phyloP scores from a whole-genome alignment of 2,797 vertebrate genomes.

The Microctenopoma lineatum region DNA sequence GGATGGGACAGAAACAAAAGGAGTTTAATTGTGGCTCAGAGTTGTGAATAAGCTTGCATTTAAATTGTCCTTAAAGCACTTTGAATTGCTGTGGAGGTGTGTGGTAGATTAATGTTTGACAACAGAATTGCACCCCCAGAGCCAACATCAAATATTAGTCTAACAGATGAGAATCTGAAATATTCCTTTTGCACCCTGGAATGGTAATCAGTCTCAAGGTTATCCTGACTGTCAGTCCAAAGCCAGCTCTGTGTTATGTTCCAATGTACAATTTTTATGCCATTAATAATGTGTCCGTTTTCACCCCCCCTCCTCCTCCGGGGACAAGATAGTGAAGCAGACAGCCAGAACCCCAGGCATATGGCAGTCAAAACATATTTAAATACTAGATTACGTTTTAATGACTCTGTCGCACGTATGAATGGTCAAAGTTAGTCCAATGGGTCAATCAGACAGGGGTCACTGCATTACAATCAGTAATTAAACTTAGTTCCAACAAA shows the following conservation, averaged over 20 bases:
- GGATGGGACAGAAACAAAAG: background rate
- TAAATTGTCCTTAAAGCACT: background rate
- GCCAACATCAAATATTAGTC: slow-evolving; percentile 39
- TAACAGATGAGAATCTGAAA: slow-evolving; percentile 33
- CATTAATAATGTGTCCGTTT: slow-evolving; percentile 25
- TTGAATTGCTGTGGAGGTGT: slow-evolving; percentile 1
- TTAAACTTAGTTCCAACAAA: background rate
- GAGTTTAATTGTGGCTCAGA: background rate
- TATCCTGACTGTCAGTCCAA: slow-evolving; percentile 6
- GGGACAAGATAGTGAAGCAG: slow-evolving; percentile 3
- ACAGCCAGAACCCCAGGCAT: background rate
- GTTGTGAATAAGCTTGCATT: slow-evolving; percentile 3
- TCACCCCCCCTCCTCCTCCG: background rate
- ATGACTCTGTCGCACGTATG: background rate
- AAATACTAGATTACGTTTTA: slow-evolving; percentile 9
- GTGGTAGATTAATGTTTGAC: slow-evolving; percentile 19
- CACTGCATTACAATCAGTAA: background rate
- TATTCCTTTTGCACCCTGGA: slow-evolving; percentile 10
- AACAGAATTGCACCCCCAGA: slow-evolving; percentile 6
- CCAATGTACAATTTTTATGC: slow-evolving; percentile 1
- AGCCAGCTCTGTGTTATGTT: slow-evolving; percentile 9
- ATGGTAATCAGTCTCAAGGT: slow-evolving; percentile 50
- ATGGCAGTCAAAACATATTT: slow-evolving; percentile 10
- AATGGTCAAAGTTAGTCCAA: background rate
- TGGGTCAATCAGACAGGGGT: background rate